Evolutionary conservation across 2,888 invertebrate species (phyloP), one percentile per base, ranked within the genome.

Genomic region (Clistopyga incitator): DNA sequence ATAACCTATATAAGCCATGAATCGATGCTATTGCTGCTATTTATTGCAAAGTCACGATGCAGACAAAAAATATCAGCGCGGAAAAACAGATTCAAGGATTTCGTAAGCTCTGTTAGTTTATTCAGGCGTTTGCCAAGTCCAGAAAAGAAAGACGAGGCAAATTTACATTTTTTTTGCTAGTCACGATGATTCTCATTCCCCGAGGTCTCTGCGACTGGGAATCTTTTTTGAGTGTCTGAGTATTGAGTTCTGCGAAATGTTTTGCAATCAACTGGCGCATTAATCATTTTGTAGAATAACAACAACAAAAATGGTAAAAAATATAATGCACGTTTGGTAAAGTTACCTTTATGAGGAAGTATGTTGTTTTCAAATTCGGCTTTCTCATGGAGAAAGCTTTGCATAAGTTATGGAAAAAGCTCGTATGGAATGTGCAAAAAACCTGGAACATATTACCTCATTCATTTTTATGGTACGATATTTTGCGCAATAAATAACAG

Each of bases 241-340:
- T 11, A 8, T 20, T 15, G 25, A 68, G 64, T 77, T 77, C 77
- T 34, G 65, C 29, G 54, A 77, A 77, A 71, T 54, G 42, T 67
- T 47, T 65, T 54, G 25, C 65, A 38, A 81, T 81, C 50, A 71
- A 34, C 81, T 18, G 71, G 64, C 42, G 76, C 76, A 47, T 77
- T 77, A 59, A 71, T 23, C 20, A n/a, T 54, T 38, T 70, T 15
- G 34, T n/a, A 18, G 50, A 56, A 25, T 54, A n/a, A n/a, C 1
- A 15, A 13, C 38, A 25, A 13, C 25, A 38, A 8, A 18, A 72
- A 52, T 34, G 45, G 23, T 64, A 29, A 56, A 56, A 10, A 67
- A 61, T 29, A 75, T 25, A 23, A 3, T n/a, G n/a, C n/a, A n/a
- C n/a, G n/a, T 29, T 29, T 29, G 2, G 4, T 4, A 29, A 29